A percentile compares a stretch with the other conserved stretches of the same genome.
Evolutionary conservation across 2,797 vertebrate species (phyloP).

Genomic region (Phoxinus dragarum): DNA sequence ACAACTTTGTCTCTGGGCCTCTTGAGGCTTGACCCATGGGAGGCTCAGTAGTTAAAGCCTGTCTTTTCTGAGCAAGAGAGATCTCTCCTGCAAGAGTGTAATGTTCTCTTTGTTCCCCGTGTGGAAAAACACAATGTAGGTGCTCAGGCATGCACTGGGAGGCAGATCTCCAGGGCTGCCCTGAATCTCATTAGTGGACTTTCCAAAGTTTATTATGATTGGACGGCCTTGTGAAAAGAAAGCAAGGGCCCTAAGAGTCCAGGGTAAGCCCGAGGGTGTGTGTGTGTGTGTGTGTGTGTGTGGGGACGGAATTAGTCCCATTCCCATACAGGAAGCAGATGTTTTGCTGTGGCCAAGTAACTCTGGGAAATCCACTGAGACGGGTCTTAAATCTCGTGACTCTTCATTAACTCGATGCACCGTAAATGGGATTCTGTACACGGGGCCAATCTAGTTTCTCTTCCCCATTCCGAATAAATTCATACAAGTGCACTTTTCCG

Average conservation of each 20-base stretch:
- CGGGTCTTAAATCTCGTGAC: slow-evolving; percentile 52
- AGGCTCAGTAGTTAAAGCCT: slow-evolving; percentile 35
- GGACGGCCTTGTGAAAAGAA: slow-evolving; percentile 55
- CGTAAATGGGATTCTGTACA: slow-evolving; percentile 53
- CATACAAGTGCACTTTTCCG: slow-evolving; percentile 57
- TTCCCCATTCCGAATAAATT: slow-evolving; percentile 73
- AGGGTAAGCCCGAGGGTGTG: slow-evolving; percentile 49
- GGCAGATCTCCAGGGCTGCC: slow-evolving; percentile 53
- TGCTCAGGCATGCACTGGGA: slow-evolving; percentile 56
- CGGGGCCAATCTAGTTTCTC: slow-evolving; percentile 66
- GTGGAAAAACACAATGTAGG: slow-evolving; percentile 56
- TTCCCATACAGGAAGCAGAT: slow-evolving; percentile 66
- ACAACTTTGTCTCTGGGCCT: slow-evolving; percentile 28
- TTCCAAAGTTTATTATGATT: slow-evolving; percentile 64
- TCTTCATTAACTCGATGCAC: slow-evolving; percentile 39
- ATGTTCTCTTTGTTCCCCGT: slow-evolving; percentile 66
- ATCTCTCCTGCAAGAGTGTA: slow-evolving; percentile 33
- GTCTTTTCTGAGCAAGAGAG: slow-evolving; percentile 35
- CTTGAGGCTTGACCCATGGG: slow-evolving; percentile 29
- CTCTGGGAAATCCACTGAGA: slow-evolving; percentile 55
- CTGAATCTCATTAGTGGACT: slow-evolving; percentile 62
- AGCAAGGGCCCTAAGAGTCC: slow-evolving; percentile 46
- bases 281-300: slow-evolving; percentile 16
- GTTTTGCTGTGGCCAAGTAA: slow-evolving; percentile 61
- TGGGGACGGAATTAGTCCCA: slow-evolving; percentile 60